Conservation (phyloP, 64 coral and sea anemone species). For the Acropora tenuis region DNA sequence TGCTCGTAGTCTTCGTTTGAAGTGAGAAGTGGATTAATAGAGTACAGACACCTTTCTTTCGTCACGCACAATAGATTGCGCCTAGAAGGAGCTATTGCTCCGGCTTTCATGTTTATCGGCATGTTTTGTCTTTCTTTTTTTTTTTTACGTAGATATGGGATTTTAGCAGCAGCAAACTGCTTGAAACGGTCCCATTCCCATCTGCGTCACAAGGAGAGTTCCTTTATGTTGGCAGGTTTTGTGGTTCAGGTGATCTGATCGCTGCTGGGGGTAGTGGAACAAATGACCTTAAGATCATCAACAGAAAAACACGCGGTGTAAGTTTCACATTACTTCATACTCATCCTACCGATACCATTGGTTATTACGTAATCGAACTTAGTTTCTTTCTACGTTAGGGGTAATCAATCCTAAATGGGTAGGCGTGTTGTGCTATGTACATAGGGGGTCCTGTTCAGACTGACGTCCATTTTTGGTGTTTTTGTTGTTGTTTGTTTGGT, state of each 20-base stretch:
- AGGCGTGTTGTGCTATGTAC: too few relatives aligned
- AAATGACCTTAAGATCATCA: conserved; percentile 89
- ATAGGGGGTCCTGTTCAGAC: too few relatives aligned
- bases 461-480: too few relatives aligned
- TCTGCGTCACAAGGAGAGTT: conserved; percentile 75
- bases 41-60: too few relatives aligned
- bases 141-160: conserved; percentile 87
- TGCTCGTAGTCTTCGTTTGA: too few relatives aligned
- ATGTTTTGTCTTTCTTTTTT: background rate
- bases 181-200: conserved; percentile 91
- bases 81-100: too few relatives aligned
- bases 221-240: conserved; percentile 86
- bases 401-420: too few relatives aligned
- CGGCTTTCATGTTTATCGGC: background rate
- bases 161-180: conserved; percentile 77
- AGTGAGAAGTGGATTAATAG: too few relatives aligned
- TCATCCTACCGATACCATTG: background rate
- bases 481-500: too few relatives aligned
- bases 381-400: too few relatives aligned
- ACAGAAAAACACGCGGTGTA: conserved; percentile 75
- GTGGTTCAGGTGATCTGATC: conserved; percentile 53
- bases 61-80: too few relatives aligned
- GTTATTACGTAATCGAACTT: too few relatives aligned
- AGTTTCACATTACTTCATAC: background rate
- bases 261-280: conserved; percentile 96